Conservation (phyloP, 2,797 vertebrate genomes). For the Macroramphosus scolopax region DNA sequence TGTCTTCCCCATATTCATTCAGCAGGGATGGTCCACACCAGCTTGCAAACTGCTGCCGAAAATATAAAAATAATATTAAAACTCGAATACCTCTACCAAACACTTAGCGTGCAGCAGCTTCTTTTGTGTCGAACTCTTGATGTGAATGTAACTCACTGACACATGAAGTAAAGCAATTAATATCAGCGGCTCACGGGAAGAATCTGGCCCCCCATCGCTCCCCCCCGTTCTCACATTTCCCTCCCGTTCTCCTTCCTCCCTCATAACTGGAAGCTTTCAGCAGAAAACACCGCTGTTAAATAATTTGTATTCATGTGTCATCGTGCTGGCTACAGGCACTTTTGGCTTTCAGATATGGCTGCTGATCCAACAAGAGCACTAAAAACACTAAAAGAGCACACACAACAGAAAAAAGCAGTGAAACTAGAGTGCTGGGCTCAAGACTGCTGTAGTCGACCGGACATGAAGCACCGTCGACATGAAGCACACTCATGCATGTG, state of each 20-base stretch:
- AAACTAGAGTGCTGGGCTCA: constrained; percentile 27
- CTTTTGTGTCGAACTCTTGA: too few relatives aligned
- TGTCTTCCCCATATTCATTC: constrained; percentile 36
- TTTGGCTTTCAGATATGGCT: constrained; percentile 52
- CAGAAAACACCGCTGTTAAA: constrained; percentile 59
- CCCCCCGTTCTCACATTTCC: constrained; percentile 11
- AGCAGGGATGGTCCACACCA: constrained; percentile 20
- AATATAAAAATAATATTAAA: constrained; percentile 28
- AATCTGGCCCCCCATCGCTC: constrained; percentile 27
- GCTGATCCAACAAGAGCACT: constrained; percentile 47
- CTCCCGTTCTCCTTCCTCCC: constrained; percentile 26
- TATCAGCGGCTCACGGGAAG: constrained; percentile 51
- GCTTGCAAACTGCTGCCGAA: constrained; percentile 23
- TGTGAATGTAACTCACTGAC: constrained; percentile 32
- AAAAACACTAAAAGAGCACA: constrained; percentile 29
- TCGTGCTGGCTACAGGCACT: constrained; percentile 50
- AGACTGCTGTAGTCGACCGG: too few relatives aligned
- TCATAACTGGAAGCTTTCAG: constrained; percentile 57
- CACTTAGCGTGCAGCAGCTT: constrained; percentile 3
- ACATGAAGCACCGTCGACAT: too few relatives aligned
- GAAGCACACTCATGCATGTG: too few relatives aligned
- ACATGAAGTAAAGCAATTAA: constrained; percentile 57
- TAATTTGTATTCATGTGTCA: constrained; percentile 69
- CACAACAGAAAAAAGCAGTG: constrained; percentile 19
- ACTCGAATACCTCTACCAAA: constrained; percentile 20